A percentile compares a stretch with the other conserved stretches of the same genome.
These are phyloP conservation scores for Polydesmus complanatus DNA, from an alignment of 2,888 invertebrate species.

Conservation along the genomic window DNA sequence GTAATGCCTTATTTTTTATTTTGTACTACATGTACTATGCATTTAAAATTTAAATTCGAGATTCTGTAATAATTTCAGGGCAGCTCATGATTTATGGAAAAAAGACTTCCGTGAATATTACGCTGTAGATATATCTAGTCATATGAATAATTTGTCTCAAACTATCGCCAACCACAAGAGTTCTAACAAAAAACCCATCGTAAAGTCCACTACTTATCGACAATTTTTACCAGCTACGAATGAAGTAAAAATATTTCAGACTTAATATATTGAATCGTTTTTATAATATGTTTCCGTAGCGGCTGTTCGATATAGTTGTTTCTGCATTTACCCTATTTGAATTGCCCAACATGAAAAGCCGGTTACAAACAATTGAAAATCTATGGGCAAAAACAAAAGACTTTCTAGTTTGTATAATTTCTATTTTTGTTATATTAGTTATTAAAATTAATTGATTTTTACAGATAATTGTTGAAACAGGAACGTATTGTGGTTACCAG, in stretches of 20 bases:
- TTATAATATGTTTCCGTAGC: conserved; percentile 34
- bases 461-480: conserved; percentile 57
- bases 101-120: conserved; percentile 61
- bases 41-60: too few relatives aligned
- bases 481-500: conserved; percentile 64
- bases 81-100: conserved; percentile 56
- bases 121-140: conserved; percentile 63
- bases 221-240: conserved; percentile 62
- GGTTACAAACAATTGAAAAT: conserved; percentile 55
- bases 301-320: conserved; percentile 65
- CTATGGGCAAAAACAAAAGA: conserved; percentile 75
- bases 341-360: conserved; percentile 47
- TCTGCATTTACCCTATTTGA: conserved; percentile 70
- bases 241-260: conserved; percentile 32
- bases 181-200: conserved; percentile 43
- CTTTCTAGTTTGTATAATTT: conserved; percentile 45
- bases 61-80: too few relatives aligned
- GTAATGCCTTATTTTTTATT: conserved; percentile 33
- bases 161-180: conserved; percentile 52
- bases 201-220: conserved; percentile 53
- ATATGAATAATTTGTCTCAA: conserved; percentile 70
- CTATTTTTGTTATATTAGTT: too few relatives aligned
- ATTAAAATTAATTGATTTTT: too few relatives aligned
- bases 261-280: conserved; percentile 13
- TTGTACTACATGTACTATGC: too few relatives aligned